phyloP scores from a whole-genome alignment of 1,140 invertebrate species.

The Bicyclus anynana region DNA sequence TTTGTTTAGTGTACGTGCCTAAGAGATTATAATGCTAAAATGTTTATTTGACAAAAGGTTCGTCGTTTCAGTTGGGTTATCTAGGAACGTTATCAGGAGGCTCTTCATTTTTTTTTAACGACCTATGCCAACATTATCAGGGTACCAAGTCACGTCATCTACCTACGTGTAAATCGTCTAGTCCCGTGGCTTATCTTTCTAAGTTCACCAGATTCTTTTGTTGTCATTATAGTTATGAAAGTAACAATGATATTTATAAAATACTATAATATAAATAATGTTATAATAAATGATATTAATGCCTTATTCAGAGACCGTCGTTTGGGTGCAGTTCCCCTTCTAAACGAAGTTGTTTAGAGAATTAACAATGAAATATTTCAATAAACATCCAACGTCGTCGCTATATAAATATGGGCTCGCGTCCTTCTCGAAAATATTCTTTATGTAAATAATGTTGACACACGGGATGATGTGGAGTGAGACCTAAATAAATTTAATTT shows the following conservation, averaged over 20 bases:
- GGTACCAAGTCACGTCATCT: conserved; percentile 28
- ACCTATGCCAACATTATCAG: conserved; percentile 62
- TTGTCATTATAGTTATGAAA: conserved; percentile 26
- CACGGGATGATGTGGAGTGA: conserved; percentile 55
- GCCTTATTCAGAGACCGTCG: conserved; percentile 47
- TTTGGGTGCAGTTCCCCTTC: conserved; percentile 45
- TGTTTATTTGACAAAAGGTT: conserved; percentile 7
- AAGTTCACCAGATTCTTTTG: conserved; percentile 29
- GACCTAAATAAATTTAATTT: conserved; percentile 73
- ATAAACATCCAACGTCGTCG: conserved; percentile 57
- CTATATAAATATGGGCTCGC: conserved; percentile 64
- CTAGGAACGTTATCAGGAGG: conserved; percentile 44
- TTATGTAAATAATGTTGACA: conserved; percentile 66
- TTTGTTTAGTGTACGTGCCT: background rate
- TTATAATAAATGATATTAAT: conserved; percentile 72
- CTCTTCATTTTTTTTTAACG: conserved; percentile 44
- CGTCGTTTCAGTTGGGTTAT: conserved; percentile 45
- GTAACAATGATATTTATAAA: conserved; percentile 23
- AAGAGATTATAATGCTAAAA: conserved; percentile 4
- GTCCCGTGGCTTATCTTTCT: conserved; percentile 44
- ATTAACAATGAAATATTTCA: conserved; percentile 75
- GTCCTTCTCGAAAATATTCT: conserved; percentile 66
- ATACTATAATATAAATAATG: conserved; percentile 50
- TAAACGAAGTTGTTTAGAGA: conserved; percentile 50
- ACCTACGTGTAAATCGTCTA: conserved; percentile 55